phyloP scores from a whole-genome alignment of 2,888 invertebrate genomes.

The Pachymerium ferrugineum region DNA sequence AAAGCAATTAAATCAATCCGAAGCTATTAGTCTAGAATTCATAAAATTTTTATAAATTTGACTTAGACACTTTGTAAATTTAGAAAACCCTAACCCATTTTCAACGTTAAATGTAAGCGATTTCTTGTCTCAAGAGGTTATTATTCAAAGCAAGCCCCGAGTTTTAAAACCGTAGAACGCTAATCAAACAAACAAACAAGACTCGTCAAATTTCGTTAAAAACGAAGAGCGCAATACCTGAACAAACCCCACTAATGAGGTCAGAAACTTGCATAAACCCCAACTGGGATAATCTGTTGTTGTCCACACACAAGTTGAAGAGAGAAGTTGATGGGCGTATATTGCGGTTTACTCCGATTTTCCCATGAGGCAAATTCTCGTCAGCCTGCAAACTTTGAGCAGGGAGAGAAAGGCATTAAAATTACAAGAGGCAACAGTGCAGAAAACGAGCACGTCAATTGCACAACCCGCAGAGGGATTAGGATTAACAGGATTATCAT shows the following conservation, averaged over 20 bases:
- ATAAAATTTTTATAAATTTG: too few relatives aligned
- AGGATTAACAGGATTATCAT: conserved; percentile 16
- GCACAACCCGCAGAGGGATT: conserved; percentile 21
- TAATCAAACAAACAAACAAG: too few relatives aligned
- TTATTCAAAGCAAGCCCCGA: too few relatives aligned
- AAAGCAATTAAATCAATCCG: too few relatives aligned
- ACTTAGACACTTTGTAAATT: too few relatives aligned
- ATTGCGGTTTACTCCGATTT: conserved; percentile 15
- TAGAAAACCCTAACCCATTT: too few relatives aligned
- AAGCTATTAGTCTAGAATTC: too few relatives aligned
- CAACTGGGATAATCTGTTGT: neutral
- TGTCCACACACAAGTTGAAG: neutral
- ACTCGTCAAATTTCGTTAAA: neutral
- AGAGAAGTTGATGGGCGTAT: neutral
- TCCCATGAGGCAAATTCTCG: conserved; percentile 14
- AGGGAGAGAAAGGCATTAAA: neutral
- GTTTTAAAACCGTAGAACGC: too few relatives aligned
- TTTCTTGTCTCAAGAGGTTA: too few relatives aligned
- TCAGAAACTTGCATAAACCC: neutral
- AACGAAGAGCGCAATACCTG: neutral
- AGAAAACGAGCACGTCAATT: conserved; percentile 21
- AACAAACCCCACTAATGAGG: conserved; percentile 1
- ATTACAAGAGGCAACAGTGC: conserved; percentile 14
- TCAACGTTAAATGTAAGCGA: too few relatives aligned
- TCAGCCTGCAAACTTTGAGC: conserved; percentile 5